A percentile compares a stretch with the other conserved stretches of the same genome.
Conservation (phyloP, 2,113 vertebrate genomes). For the Delphinus delphis region DNA sequence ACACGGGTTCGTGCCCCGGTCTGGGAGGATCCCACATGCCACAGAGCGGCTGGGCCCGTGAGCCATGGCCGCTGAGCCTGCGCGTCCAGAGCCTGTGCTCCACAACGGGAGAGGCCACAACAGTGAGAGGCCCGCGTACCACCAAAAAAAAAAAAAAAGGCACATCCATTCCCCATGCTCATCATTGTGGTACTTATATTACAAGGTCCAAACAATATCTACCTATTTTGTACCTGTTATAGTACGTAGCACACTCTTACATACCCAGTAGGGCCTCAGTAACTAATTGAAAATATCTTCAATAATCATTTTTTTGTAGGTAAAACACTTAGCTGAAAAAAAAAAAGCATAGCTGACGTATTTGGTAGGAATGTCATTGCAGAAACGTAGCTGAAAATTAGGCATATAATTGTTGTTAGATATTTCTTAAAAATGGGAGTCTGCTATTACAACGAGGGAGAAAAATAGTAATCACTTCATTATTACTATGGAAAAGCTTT, state of each 20-base stretch:
- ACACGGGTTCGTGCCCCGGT: no score
- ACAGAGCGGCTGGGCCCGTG: no score
- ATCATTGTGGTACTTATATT: neutral
- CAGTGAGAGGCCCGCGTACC: no score
- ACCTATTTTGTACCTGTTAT: neutral
- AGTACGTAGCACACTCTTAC: neutral
- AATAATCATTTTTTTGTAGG: slow-evolving; percentile 21
- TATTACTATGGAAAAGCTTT: slow-evolving; percentile 51
- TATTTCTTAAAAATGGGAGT: slow-evolving; percentile 12
- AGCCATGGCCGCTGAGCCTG: no score
- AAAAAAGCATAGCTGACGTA: neutral
- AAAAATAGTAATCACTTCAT: slow-evolving; percentile 39
- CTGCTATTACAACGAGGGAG: neutral
- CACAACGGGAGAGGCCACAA: no score
- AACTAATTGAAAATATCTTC: neutral
- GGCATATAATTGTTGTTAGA: neutral
- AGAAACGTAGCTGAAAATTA: slow-evolving; percentile 42
- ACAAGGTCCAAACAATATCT: neutral
- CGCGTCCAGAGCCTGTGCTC: no score
- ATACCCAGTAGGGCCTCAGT: neutral
- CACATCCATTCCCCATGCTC: neutral
- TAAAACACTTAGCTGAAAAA: neutral
- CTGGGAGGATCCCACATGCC: no score
- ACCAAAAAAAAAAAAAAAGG: no score
- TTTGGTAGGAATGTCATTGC: neutral